These are phyloP conservation scores for Melipona bicolor DNA, from an alignment of 2,888 invertebrate species.

Conservation along the genomic window DNA sequence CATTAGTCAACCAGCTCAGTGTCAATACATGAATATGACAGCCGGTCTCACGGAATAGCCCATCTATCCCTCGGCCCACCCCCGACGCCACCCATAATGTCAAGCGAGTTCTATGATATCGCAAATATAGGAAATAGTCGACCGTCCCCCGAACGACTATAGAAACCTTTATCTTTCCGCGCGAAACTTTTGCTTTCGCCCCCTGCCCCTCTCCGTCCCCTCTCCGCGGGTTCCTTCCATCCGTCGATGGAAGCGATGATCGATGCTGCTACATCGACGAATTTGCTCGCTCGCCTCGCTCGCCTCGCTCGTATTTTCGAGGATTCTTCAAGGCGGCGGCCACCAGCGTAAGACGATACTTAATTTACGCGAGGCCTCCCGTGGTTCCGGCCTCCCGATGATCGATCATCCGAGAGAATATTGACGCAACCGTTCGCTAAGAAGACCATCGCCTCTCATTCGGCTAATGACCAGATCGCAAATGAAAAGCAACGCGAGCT, in stretches of 20 bases:
- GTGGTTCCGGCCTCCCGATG: conserved; percentile 70
- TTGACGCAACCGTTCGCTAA: conserved; percentile 75
- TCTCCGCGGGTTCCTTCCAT: not conserved
- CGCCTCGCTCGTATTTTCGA: conserved; percentile 25
- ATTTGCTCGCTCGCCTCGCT: not conserved
- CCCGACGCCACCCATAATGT: conserved; percentile 58
- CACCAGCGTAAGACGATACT: conserved; percentile 70
- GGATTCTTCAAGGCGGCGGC: conserved; percentile 50
- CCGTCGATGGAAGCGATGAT: conserved; percentile 21
- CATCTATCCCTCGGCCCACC: conserved; percentile 59
- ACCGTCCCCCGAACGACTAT: conserved; percentile 35
- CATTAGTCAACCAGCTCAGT: conserved; percentile 84
- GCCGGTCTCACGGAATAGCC: conserved; percentile 77
- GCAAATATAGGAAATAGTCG: conserved; percentile 77
- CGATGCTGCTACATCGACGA: conserved; percentile 17
- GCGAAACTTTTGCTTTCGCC: conserved; percentile 31
- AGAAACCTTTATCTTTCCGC: conserved; percentile 64
- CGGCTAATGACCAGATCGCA: conserved; percentile 80
- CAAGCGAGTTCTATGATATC: conserved; percentile 68
- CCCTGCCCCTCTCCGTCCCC: not conserved
- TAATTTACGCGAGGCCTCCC: conserved; percentile 74
- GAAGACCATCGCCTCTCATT: conserved; percentile 75
- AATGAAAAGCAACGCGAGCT: conserved; percentile 51
- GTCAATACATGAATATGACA: conserved; percentile 84
- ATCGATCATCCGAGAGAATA: conserved; percentile 80